These are phyloP conservation scores for Myotis planiceps DNA, from an alignment of 2,797 vertebrate genomes.

Conservation along the genomic window DNA sequence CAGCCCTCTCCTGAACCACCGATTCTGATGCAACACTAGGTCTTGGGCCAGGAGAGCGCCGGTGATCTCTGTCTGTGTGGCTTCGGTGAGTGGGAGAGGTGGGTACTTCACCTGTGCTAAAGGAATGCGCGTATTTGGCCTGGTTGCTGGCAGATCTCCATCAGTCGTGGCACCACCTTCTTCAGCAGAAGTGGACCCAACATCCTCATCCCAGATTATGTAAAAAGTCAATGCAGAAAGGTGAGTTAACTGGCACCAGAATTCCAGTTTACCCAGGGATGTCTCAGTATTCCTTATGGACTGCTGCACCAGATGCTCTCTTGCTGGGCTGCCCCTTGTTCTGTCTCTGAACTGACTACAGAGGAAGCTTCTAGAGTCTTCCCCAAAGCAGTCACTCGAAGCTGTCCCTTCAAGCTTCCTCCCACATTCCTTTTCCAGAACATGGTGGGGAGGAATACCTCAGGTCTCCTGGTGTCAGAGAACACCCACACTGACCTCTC, in stretches of 20 bases:
- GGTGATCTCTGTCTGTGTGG: too few relatives aligned
- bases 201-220: neutral
- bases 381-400: neutral
- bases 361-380: neutral
- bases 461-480: neutral
- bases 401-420: neutral
- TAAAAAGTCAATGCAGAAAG: neutral
- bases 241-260: neutral
- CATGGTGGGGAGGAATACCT: fast-evolving
- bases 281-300: neutral
- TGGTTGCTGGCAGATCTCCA: neutral
- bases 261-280: neutral
- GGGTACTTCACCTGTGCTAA: neutral
- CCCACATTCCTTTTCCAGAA: neutral
- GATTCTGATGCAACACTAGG: fast-evolving
- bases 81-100: neutral
- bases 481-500: neutral
- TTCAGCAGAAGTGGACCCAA: neutral
- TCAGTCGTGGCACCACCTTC: fast-evolving
- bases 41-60: neutral
- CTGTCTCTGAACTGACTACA: neutral
- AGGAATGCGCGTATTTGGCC: neutral
- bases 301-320: fast-evolving
- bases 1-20: neutral
- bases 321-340: neutral